Conservation (phyloP, 2,113 vertebrate species). For the Capreolus pygargus region DNA sequence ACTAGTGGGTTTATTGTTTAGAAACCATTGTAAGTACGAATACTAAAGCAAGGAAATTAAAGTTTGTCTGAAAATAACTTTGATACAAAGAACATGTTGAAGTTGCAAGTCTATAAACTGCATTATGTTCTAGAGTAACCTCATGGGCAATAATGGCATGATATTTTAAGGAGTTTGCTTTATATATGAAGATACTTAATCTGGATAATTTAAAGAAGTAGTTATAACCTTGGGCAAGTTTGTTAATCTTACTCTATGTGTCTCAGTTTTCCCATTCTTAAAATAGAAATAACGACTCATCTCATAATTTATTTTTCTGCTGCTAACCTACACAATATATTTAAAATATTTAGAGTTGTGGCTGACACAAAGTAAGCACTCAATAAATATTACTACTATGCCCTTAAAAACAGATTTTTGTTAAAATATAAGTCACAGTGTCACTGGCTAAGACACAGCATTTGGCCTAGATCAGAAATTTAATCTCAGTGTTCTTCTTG, state of each 20-base stretch:
- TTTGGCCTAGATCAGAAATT: neutral
- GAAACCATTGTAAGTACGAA: neutral
- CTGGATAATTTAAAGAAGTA: neutral
- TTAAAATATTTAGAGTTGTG: neutral
- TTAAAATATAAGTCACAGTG: neutral
- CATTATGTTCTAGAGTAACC: neutral
- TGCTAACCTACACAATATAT: neutral
- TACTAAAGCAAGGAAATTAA: slow-evolving; percentile 13
- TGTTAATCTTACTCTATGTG: neutral
- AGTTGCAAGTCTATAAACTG: neutral
- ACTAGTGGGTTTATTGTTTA: neutral
- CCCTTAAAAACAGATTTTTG: neutral
- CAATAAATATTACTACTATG: neutral
- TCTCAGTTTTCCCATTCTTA: neutral
- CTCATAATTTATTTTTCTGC: slow-evolving; percentile 4
- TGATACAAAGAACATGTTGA: neutral
- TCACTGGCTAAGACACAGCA: neutral
- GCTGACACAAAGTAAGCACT: neutral
- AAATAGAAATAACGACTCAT: neutral
- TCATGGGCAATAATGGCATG: neutral
- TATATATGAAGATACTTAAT: neutral
- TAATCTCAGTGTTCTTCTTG: neutral
- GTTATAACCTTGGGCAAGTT: neutral
- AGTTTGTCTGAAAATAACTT: slow-evolving; percentile 41
- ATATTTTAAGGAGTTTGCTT: neutral